Evolutionary conservation across 1,140 invertebrate species (phyloP).

Genomic region (Drosophila pseudoobscura): DNA sequence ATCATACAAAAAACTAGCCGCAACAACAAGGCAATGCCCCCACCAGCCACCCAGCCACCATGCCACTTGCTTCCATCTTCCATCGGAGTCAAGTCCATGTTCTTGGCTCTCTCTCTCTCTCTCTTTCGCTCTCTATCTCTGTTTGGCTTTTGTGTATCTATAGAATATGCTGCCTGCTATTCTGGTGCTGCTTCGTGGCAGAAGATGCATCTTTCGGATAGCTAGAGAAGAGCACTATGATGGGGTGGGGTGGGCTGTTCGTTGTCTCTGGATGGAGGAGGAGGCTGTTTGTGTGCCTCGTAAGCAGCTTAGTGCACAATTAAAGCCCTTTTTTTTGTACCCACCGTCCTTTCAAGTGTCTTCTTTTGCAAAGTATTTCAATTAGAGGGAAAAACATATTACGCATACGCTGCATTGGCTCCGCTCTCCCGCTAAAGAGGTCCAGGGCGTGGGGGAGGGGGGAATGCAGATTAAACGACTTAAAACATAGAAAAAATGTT

Average conservation of each 20-base stretch:
- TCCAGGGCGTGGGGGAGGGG: no score
- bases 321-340: conserved; percentile 29
- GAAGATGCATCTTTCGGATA: conserved; percentile 20
- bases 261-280: background rate
- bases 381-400: conserved; percentile 37
- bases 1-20: conserved; percentile 37
- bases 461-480: background rate
- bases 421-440: background rate
- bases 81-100: conserved; percentile 58
- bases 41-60: background rate
- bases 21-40: conserved; percentile 46
- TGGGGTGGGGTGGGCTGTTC: no score
- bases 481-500: background rate
- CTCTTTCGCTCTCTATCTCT: no score
- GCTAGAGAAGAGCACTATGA: conserved; percentile 8
- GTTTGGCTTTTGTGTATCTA: conserved; percentile 45
- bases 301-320: conserved; percentile 56
- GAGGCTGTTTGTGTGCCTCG: conserved; percentile 7
- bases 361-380: conserved; percentile 48
- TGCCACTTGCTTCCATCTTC: conserved; percentile 21
- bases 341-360: conserved; percentile 15
- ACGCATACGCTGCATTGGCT: conserved; percentile 47
- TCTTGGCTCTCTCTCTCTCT: conserved; percentile 28
- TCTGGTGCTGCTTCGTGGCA: conserved; percentile 4
- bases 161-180: conserved; percentile 42